Percentiles rank a stretch among this genome's conserved stretches.
phyloP scores from a whole-genome alignment of 1,140 invertebrate genomes.

The Melanaphis sacchari region DNA sequence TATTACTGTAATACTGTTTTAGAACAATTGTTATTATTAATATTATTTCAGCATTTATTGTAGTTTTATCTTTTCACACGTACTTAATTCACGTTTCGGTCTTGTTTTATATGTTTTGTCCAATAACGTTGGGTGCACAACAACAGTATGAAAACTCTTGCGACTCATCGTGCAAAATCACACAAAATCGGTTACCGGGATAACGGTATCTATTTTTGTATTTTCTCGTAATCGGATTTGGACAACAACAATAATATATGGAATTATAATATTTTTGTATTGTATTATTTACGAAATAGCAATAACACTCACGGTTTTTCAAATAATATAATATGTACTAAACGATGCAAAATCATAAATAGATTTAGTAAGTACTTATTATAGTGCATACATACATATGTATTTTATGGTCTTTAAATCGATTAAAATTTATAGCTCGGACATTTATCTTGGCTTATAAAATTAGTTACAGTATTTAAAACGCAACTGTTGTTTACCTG shows the following conservation, averaged over 20 bases:
- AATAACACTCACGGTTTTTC: background rate
- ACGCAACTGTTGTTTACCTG: background rate
- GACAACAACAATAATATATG: background rate
- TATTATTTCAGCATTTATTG: background rate
- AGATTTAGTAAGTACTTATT: background rate
- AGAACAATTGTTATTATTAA: background rate
- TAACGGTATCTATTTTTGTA: background rate
- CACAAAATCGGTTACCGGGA: background rate
- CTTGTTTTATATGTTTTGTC: background rate
- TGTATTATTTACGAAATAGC: background rate
- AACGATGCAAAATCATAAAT: background rate
- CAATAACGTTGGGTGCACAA: background rate
- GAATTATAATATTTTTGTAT: background rate
- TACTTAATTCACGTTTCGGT: background rate
- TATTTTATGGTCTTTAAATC: background rate
- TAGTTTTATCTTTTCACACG: background rate
- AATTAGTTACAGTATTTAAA: no score
- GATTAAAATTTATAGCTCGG: background rate
- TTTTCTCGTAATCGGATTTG: slow-evolving; percentile 4
- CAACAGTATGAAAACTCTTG: background rate
- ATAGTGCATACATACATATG: background rate
- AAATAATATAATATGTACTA: background rate
- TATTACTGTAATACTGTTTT: background rate
- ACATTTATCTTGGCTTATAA: background rate
- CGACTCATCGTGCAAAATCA: background rate